phyloP scores from a whole-genome alignment of 2,797 vertebrate genomes.

The Diglossa cyanea region DNA sequence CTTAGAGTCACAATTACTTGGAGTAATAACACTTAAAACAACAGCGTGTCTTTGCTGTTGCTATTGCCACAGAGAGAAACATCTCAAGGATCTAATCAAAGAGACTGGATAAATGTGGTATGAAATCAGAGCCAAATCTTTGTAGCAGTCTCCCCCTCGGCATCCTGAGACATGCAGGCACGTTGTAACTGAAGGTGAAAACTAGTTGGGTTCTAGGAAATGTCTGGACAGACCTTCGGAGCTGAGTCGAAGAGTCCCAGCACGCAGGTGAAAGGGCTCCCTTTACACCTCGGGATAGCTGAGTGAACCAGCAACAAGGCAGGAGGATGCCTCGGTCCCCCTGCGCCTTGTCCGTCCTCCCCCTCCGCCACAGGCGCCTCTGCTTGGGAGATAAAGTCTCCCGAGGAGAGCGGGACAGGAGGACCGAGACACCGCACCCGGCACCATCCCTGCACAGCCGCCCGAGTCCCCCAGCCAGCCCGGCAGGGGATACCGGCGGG shows the following conservation, averaged over 20 bases:
- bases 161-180: rapidly evolving
- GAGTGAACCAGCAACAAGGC: not conserved
- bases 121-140: not conserved
- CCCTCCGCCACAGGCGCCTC: too few relatives aligned
- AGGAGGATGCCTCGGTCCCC: not conserved
- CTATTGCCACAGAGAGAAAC: not conserved
- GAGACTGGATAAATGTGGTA: not conserved
- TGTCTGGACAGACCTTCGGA: not conserved
- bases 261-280: not conserved
- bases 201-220: not conserved
- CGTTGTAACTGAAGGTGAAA: not conserved
- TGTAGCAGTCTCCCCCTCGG: not conserved
- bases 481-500: rapidly evolving
- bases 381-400: not conserved
- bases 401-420: not conserved
- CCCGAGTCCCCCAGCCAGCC: too few relatives aligned
- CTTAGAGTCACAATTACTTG: not conserved
- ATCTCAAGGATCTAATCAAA: not conserved
- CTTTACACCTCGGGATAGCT: not conserved
- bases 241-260: not conserved
- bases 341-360: not conserved
- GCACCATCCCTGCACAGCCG: not conserved
- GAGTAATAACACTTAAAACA: not conserved
- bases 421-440: not conserved
- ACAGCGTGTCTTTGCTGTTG: not conserved